A percentile compares a stretch with the other conserved stretches of the same genome.
Conservation (phyloP, 2,113 vertebrate species). For the Gracilinanus agilis region DNA sequence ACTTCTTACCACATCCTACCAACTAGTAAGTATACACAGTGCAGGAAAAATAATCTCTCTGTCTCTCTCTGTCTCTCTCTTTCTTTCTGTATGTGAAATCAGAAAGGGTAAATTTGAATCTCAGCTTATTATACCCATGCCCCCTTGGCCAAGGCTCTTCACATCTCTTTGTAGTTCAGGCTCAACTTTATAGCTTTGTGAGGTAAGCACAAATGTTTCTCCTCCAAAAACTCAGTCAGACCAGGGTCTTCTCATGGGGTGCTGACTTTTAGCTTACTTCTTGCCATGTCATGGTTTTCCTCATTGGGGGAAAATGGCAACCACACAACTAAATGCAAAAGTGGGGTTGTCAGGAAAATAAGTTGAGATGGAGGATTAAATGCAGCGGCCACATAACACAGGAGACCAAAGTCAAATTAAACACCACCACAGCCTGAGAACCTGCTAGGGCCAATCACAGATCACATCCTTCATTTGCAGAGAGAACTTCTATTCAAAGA, state of each 20-base stretch:
- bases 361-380: constrained; percentile 51
- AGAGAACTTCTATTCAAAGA: not conserved
- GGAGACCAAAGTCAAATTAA: constrained; percentile 35
- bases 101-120: not conserved
- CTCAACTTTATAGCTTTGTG: not conserved
- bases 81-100: not conserved
- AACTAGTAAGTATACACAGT: not conserved
- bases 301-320: constrained; percentile 20
- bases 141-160: not conserved
- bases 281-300: constrained; percentile 50
- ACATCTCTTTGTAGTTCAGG: not conserved
- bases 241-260: constrained; percentile 19
- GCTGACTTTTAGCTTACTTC: constrained; percentile 17
- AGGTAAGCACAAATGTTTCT: not conserved
- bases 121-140: not conserved
- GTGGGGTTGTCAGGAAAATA: constrained; percentile 23
- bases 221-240: not conserved
- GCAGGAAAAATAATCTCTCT: not conserved
- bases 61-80: not conserved
- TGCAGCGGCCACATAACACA: not conserved
- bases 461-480: not conserved
- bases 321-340: constrained; percentile 26
- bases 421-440: constrained; percentile 26
- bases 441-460: constrained; percentile 8
- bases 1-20: constrained; percentile 20